Conservation (phyloP, 1,140 invertebrate species). For the Drosophila elegans region DNA sequence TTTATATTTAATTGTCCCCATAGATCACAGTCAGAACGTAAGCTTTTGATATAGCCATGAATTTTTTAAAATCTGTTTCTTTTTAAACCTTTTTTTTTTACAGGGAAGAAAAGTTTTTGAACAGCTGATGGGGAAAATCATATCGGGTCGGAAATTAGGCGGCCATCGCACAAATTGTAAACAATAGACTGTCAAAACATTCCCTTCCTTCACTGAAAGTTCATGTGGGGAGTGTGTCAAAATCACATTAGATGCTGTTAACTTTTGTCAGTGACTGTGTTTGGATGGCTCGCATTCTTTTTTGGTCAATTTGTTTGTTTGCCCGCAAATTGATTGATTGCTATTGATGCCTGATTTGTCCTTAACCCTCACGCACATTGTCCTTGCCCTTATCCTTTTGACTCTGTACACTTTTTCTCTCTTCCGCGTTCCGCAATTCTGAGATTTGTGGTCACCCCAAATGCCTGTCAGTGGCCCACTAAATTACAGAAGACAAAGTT, state of each 20-base stretch:
- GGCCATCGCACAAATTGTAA: slow-evolving; percentile 42
- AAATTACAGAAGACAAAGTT: slow-evolving; percentile 36
- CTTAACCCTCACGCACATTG: slow-evolving; percentile 59
- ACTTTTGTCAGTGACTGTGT: slow-evolving; percentile 57
- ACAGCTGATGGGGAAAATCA: not conserved
- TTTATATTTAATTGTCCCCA: too few relatives aligned
- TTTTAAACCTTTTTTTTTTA: too few relatives aligned
- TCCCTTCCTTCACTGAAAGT: not conserved
- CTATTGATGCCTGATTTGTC: slow-evolving; percentile 79
- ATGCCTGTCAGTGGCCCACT: slow-evolving; percentile 26
- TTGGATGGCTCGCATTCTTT: slow-evolving; percentile 15
- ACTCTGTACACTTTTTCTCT: not conserved
- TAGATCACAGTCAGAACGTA: too few relatives aligned
- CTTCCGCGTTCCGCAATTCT: slow-evolving; percentile 7
- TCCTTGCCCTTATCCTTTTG: slow-evolving; percentile 17
- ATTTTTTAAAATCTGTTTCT: too few relatives aligned
- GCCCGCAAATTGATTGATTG: slow-evolving; percentile 79
- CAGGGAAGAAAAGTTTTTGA: too few relatives aligned
- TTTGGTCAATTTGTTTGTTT: slow-evolving; percentile 68
- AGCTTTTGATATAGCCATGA: too few relatives aligned
- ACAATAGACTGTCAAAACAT: slow-evolving; percentile 45
- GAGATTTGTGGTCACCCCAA: slow-evolving; percentile 52
- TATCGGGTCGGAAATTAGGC: not conserved
- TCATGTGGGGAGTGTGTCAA: slow-evolving; percentile 63
- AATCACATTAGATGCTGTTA: slow-evolving; percentile 82